Conservation (phyloP, 2,113 vertebrate genomes). For the Lipophrys pholis region DNA sequence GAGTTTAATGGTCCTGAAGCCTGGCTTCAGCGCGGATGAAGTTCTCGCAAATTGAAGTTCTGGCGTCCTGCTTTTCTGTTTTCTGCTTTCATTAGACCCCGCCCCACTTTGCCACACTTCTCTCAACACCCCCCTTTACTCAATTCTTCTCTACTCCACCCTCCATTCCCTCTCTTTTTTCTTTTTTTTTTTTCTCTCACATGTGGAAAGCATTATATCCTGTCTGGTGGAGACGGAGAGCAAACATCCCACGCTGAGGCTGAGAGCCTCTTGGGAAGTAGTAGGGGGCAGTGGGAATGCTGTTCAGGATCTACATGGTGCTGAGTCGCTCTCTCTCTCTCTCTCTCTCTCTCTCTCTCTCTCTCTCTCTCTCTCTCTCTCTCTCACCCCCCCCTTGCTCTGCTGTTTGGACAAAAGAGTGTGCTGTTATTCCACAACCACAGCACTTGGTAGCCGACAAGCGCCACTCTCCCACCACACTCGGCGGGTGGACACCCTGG, state of each 20-base stretch:
- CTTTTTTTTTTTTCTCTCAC: conserved; percentile 56
- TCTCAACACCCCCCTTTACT: conserved; percentile 1
- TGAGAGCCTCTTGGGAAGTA: conserved; percentile 58
- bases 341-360: background rate
- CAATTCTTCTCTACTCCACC: conserved; percentile 22
- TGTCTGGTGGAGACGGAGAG: conserved; percentile 82
- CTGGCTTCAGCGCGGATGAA: background rate
- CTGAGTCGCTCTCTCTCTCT: conserved; percentile 36
- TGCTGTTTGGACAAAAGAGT: conserved; percentile 74
- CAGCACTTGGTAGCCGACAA: conserved; percentile 55
- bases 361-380: background rate
- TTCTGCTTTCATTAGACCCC: conserved; percentile 11
- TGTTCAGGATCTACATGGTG: conserved; percentile 42
- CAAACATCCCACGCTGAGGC: conserved; percentile 72
- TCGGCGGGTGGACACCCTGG: conserved; percentile 22
- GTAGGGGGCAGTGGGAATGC: conserved; percentile 41
- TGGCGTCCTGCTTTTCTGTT: conserved; percentile 13
- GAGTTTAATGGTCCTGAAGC: background rate
- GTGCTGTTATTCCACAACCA: conserved; percentile 80
- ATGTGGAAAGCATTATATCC: conserved; percentile 87
- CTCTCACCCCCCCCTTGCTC: conserved; percentile 9
- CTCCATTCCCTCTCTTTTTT: conserved; percentile 27
- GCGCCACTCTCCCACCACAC: conserved; percentile 35
- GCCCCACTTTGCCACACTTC: conserved; percentile 27
- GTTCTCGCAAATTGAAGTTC: background rate